Evolutionary conservation across 2,888 invertebrate species (phyloP).

Genomic region (Leptinotarsa peninsularis): DNA sequence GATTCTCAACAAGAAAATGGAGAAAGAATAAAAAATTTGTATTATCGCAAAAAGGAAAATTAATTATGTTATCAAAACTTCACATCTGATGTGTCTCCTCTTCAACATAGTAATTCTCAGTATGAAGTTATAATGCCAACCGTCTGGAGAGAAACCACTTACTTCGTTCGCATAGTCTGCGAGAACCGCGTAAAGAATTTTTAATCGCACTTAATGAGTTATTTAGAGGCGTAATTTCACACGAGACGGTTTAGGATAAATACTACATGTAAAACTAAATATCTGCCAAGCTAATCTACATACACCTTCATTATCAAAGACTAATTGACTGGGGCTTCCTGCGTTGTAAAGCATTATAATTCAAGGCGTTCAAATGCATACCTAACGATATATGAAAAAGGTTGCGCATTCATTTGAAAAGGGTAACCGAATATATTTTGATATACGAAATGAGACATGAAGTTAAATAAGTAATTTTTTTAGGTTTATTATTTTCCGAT

Average conservation of each 20-base stretch:
- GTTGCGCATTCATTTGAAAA: background rate
- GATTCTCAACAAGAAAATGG: too few species aligned
- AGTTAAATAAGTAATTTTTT: background rate
- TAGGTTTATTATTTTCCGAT: too few species aligned
- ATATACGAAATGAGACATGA: background rate
- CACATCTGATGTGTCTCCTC: background rate
- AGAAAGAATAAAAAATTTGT: too few species aligned
- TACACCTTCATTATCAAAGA: conserved; percentile 37
- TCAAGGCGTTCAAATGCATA: conserved; percentile 1
- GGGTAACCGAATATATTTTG: background rate
- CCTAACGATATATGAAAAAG: background rate
- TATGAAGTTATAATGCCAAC: background rate
- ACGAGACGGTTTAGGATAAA: conserved; percentile 25
- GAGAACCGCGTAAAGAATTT: background rate
- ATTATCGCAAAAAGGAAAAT: too few species aligned
- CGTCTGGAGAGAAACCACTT: background rate
- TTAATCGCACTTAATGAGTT: conserved; percentile 21
- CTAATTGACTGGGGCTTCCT: conserved; percentile 36
- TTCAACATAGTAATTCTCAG: background rate
- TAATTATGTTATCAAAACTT: too few species aligned
- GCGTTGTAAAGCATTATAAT: conserved; percentile 4
- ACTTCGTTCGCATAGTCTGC: background rate
- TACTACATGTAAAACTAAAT: conserved; percentile 30
- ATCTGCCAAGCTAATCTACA: conserved; percentile 32
- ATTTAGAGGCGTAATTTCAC: conserved; percentile 28